Evolutionary conservation across 2,113 vertebrate species (phyloP).

Genomic region (Terrapene triunguis): DNA sequence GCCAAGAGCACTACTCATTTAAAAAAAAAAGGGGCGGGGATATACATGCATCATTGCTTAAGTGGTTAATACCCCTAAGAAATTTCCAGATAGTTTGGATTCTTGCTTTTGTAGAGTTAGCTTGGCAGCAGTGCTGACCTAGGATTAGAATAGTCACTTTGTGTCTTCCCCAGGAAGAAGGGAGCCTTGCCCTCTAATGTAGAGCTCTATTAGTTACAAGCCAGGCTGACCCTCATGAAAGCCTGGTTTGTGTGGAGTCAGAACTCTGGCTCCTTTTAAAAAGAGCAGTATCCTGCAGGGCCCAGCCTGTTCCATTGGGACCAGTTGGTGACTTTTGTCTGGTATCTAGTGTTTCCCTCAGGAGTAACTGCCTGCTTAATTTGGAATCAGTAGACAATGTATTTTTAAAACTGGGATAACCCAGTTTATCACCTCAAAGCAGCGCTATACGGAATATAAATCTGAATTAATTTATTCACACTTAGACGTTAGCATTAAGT

Average conservation of each 20-base stretch:
- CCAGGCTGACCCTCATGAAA: background rate
- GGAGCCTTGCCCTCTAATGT: background rate
- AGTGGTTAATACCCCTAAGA: constrained; percentile 1
- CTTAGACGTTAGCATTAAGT: background rate
- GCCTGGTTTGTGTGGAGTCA: accelerated
- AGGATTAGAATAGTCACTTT: constrained; percentile 26
- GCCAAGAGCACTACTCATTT: background rate
- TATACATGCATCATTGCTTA: background rate
- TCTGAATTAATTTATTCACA: background rate
- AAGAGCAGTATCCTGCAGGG: background rate
- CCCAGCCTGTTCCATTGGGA: background rate
- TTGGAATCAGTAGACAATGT: background rate
- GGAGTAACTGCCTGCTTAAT: background rate
- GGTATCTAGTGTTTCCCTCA: background rate
- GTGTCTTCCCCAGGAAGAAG: constrained; percentile 22
- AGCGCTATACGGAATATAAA: accelerated
- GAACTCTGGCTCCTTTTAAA: background rate
- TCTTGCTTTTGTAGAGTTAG: constrained; percentile 8
- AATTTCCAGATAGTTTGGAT: constrained; percentile 13
- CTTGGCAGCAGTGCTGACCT: constrained; percentile 11
- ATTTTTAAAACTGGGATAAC: background rate
- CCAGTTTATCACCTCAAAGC: background rate
- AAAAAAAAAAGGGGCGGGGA: background rate
- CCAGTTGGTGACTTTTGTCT: background rate
- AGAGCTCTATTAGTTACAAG: background rate